These are phyloP conservation scores for Scaptomyza tumidula DNA, from an alignment of 2,888 invertebrate species.

Conservation along the genomic window DNA sequence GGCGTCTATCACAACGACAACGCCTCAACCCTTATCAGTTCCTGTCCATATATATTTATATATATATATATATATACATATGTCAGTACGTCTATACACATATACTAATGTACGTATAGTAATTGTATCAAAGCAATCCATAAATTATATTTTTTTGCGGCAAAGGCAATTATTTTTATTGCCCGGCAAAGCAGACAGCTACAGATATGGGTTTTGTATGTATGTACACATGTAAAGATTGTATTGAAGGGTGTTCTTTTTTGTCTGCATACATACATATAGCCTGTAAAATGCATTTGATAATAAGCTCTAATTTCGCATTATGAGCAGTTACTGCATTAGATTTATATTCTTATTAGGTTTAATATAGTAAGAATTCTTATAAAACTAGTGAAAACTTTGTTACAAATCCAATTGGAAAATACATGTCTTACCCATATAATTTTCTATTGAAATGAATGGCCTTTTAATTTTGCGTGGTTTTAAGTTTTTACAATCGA, in stretches of 20 bases:
- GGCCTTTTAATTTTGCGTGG: neutral
- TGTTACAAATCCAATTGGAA: neutral
- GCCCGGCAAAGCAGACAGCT: conserved; percentile 42
- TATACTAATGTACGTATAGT: neutral
- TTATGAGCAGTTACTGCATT: neutral
- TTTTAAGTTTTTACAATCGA: conserved; percentile 16
- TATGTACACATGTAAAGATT: neutral
- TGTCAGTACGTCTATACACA: neutral
- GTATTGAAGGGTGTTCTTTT: neutral
- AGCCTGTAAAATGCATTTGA: neutral
- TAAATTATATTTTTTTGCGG: conserved; percentile 31
- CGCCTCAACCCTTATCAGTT: conserved; percentile 43
- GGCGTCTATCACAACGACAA: conserved; percentile 19
- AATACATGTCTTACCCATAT: neutral
- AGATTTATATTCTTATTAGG: neutral
- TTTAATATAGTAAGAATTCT: neutral
- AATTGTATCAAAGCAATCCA: conserved; percentile 31
- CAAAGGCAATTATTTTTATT: conserved; percentile 50
- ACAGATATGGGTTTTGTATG: neutral
- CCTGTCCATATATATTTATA: conserved; percentile 14
- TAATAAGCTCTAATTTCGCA: neutral
- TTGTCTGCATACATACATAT: no score
- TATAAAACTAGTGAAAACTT: neutral
- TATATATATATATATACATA: conserved; percentile 3
- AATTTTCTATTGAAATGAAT: neutral